Base-by-base conservation (phyloP, 92 coral and sea anemone genomes). In the Nematostella vectensis region DNA sequence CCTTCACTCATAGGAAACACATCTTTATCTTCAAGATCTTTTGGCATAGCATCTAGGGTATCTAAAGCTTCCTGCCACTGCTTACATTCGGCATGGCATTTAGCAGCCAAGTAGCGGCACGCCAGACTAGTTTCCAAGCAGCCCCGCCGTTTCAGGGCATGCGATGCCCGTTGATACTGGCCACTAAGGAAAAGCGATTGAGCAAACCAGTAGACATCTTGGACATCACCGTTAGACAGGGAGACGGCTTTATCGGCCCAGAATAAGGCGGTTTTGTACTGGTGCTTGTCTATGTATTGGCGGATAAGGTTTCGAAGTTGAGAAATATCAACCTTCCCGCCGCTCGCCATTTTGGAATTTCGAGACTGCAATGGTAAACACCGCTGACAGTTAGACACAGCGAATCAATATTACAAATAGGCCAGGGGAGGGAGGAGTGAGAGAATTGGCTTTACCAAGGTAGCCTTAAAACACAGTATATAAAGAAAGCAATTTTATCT, bases 221-320 rank as follows among this genome's bases (percentile, higher is more conserved):
- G 97, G 29, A 81, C 83, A 22, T 89, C 95, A 13, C 89, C 89
- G 31, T 71, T 85, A 8, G 99, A 93, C 50, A 93, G 60, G 21
- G 99, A 78, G 58, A 93, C 86, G 8, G 99, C 85, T 61, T 93
- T 93, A 64, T 93, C 99, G 23, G 99, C 99, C 99, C 99, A 93
- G 58, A 87, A 93, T 15, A 87, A 63, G 18, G 99, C 99, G 44
- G 99, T 93, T 71, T 82, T 87, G 62, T 93, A 93, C 77, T 77
- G 65, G 66, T 93, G 99, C 52, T 74, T 74, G 73, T 93, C 99
- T 49, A 93, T 83, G 50, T 93, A 93, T 15, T 77, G 89, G 44
- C 99, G 93, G 38, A 93, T 95, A 43, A 93, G 88, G 68, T 93
- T 93, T 13, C 99, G 93, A 49, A 93, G 88, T 66, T 93, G 99